phyloP scores from a whole-genome alignment of 1,140 invertebrate genomes.

The Drosophila setifemur region DNA sequence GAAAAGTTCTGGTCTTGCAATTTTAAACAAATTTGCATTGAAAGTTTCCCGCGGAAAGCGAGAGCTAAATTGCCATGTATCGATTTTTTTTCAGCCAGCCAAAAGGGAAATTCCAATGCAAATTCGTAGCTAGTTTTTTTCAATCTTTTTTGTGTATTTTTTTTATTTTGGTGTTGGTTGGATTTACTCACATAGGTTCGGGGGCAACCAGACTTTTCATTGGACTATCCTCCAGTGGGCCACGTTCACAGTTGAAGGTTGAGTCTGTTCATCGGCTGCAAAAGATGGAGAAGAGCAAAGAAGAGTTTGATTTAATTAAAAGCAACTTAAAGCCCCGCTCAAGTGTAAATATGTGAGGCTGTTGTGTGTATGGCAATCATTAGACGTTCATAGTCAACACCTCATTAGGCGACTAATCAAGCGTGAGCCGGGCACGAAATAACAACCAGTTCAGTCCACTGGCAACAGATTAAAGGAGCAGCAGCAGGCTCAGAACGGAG shows the following conservation, averaged over 20 bases:
- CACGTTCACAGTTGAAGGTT: conserved; percentile 27
- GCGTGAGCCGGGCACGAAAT: conserved; percentile 67
- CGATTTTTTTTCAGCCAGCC: neutral
- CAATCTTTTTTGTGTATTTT: neutral
- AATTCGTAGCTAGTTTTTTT: conserved; percentile 40
- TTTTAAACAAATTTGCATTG: conserved; percentile 40
- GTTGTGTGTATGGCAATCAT: conserved; percentile 48
- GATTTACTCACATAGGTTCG: conserved; percentile 61
- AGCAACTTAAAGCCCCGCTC: conserved; percentile 37
- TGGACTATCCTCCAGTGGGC: conserved; percentile 50
- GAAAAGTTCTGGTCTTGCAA: conserved; percentile 11
- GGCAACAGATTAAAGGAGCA: conserved; percentile 46
- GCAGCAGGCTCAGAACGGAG: neutral
- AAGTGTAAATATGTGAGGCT: conserved; percentile 14
- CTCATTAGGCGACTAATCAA: conserved; percentile 82
- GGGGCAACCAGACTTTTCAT: conserved; percentile 72
- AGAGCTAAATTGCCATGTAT: conserved; percentile 30
- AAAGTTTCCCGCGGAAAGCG: conserved; percentile 30
- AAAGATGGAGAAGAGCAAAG: neutral
- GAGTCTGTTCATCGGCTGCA: conserved; percentile 19
- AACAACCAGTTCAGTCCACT: conserved; percentile 66
- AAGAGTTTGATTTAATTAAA: conserved; percentile 51
- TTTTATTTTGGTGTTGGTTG: conserved; percentile 5
- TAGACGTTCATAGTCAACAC: conserved; percentile 77
- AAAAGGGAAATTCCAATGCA: conserved; percentile 48